Evolutionary conservation across 2,797 vertebrate genomes (phyloP), one percentile per base, ranked within the genome.

Genomic region (Mustela erminea): DNA sequence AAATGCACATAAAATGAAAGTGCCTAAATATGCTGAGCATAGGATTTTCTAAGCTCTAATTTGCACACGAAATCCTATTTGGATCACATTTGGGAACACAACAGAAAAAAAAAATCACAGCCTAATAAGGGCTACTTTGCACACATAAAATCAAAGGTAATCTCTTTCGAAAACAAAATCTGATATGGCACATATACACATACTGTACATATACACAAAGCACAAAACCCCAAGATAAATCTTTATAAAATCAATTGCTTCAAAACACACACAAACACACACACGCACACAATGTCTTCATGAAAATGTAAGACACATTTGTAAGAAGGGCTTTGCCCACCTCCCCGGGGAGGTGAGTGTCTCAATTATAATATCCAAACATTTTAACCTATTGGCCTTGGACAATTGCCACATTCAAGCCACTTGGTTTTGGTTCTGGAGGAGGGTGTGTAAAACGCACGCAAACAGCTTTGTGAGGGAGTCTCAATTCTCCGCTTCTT

Each of bases 121-220:
- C 46, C 78, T 80, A 92, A 66, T 66, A 68, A 66, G 82, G 92
- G 38, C 60, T 90, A 83, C 35, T 97, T 88, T 90, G 95, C 87
- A 97, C 85, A 98, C 87, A 91, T 72, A 94, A 94, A 98, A 95
- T 25, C 96, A 97, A 93, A 96, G 54, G 88, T 74, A 96, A 95
- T 95, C 70, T 81, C 72, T 97, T 97, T 52, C 77, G 68, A 89
- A 97, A 97, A 96, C 93, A 96, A 97, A 97, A 96, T 90, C 64
- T 82, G 77, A 95, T 90, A 84, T 32, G 58, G 52, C 90, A 98
- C 92, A 97, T 84, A 98, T 93, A 98, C 98, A 98, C 83, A 97
- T 32, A 96, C 78, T 96, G 93, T 88, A 97, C 97, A 97, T 86
- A 98, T 64, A 97, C 84, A 97, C 86, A 98, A 95, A 96, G 35